Conservation (phyloP, 2,797 vertebrate species). For the Etheostoma nigrum region DNA sequence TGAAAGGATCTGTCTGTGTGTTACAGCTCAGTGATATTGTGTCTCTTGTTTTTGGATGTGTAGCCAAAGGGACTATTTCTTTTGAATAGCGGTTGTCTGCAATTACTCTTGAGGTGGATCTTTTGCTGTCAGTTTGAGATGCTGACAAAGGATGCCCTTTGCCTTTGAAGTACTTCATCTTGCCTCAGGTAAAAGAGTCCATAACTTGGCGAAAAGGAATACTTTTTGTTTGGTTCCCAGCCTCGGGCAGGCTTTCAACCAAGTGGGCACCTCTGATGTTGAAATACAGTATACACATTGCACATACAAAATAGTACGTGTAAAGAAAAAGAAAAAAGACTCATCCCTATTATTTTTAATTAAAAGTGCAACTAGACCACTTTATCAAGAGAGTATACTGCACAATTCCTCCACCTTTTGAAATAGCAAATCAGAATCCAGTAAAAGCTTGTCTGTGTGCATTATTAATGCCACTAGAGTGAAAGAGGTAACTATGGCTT, state of each 20-base stretch:
- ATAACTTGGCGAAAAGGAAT: slow-evolving; percentile 72
- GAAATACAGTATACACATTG: slow-evolving; percentile 67
- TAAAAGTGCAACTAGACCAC: slow-evolving; percentile 48
- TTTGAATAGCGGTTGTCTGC: slow-evolving; percentile 56
- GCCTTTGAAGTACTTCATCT: slow-evolving; percentile 78
- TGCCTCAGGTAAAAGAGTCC: slow-evolving; percentile 77
- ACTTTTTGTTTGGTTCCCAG: slow-evolving; percentile 77
- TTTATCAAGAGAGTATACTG: slow-evolving; percentile 53
- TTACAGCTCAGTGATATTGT: slow-evolving; percentile 20
- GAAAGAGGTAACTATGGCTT: slow-evolving; percentile 49
- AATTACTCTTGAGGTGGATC: slow-evolving; percentile 67
- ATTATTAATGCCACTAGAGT: slow-evolving; percentile 80
- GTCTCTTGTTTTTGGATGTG: slow-evolving; percentile 34
- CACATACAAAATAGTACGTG: slow-evolving; percentile 64
- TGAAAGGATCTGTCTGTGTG: slow-evolving; percentile 19
- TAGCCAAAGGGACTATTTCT: slow-evolving; percentile 52
- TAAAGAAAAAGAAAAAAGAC: slow-evolving; percentile 18
- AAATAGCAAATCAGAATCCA: slow-evolving; percentile 73
- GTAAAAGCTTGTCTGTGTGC: slow-evolving; percentile 74
- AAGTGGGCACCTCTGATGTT: slow-evolving; percentile 71
- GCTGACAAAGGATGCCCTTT: slow-evolving; percentile 79
- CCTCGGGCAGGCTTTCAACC: slow-evolving; percentile 72
- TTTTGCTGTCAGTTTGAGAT: slow-evolving; percentile 67
- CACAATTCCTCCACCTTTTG: slow-evolving; percentile 66
- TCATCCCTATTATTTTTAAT: slow-evolving; percentile 56